Conservation (phyloP, 2,113 vertebrate species). For the Gnathonemus longibarbis region DNA sequence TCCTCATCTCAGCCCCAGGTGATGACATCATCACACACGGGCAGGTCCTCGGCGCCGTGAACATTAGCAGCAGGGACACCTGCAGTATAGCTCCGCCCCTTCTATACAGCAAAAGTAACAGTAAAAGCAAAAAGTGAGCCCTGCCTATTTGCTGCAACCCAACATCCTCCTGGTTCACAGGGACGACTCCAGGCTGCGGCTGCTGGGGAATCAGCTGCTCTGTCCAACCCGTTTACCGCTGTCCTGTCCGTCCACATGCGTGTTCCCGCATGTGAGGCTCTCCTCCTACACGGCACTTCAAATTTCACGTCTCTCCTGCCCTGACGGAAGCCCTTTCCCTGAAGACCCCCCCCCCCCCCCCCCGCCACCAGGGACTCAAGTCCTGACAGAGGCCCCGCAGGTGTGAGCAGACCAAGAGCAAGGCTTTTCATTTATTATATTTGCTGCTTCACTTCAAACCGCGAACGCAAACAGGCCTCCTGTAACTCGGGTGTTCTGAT, state of each 20-base stretch:
- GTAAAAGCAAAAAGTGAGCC: not conserved
- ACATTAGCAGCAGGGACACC: not conserved
- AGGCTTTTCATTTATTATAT: not conserved
- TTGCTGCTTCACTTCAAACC: not conserved
- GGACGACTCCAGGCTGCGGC: too few relatives aligned
- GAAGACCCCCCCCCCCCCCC: not conserved
- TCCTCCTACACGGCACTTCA: not conserved
- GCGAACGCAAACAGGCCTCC: not conserved
- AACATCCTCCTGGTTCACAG: too few relatives aligned
- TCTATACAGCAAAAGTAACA: slow-evolving; percentile 4
- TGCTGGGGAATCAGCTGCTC: too few relatives aligned
- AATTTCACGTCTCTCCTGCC: not conserved
- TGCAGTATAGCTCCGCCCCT: not conserved
- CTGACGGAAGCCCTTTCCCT: not conserved
- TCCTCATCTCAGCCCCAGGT: not conserved
- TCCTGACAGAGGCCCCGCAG: not conserved
- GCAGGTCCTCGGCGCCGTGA: not conserved
- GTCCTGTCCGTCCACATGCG: too few relatives aligned
- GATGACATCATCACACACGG: not conserved
- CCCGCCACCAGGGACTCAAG: not conserved
- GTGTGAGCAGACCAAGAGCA: not conserved
- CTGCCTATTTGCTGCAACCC: not conserved
- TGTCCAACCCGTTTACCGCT: too few relatives aligned
- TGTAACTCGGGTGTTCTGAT: not conserved
- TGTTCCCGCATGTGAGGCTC: not conserved